Evolutionary conservation across 1,140 invertebrate genomes (phyloP).

Genomic region (Melipona quadrifasciata): DNA sequence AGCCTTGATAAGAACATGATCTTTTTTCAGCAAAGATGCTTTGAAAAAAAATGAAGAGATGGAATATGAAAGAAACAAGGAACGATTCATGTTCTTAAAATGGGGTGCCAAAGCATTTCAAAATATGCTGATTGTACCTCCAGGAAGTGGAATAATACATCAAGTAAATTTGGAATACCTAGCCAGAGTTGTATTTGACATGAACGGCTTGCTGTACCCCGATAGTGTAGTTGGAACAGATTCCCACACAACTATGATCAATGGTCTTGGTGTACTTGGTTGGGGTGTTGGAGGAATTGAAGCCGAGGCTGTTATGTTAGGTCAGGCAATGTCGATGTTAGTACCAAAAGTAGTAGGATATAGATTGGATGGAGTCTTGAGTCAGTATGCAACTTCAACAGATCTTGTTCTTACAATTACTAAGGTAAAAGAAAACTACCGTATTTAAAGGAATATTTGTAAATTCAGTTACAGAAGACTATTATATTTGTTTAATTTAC

Average conservation of each 20-base stretch:
- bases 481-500: slow-evolving; percentile 12
- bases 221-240: slow-evolving; percentile 99
- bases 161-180: slow-evolving; percentile 99
- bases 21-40: slow-evolving; percentile 87
- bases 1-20: slow-evolving; percentile 36
- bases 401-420: slow-evolving; percentile 99
- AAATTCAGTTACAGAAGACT: neutral
- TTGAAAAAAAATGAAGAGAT: slow-evolving; percentile 96
- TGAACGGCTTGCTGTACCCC: slow-evolving; percentile 89
- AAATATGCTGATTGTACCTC: slow-evolving; percentile 98
- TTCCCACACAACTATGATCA: slow-evolving; percentile 99
- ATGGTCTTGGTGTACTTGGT: slow-evolving; percentile 91
- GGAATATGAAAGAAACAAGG: slow-evolving; percentile 98
- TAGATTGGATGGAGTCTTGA: slow-evolving; percentile 91
- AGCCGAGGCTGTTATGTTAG: slow-evolving; percentile 95
- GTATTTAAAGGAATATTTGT: neutral
- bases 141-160: slow-evolving; percentile 98
- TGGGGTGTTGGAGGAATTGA: slow-evolving; percentile 93
- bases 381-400: slow-evolving; percentile 95
- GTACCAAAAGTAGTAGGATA: slow-evolving; percentile 98
- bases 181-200: slow-evolving; percentile 95
- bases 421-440: slow-evolving; percentile 85
- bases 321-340: slow-evolving; percentile 98
- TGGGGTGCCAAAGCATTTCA: slow-evolving; percentile 98
- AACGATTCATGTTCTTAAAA: slow-evolving; percentile 97